Evolutionary conservation across 2,113 vertebrate species (phyloP), one percentile per base, ranked within the genome.

Genomic region (Trichechus manatus): DNA sequence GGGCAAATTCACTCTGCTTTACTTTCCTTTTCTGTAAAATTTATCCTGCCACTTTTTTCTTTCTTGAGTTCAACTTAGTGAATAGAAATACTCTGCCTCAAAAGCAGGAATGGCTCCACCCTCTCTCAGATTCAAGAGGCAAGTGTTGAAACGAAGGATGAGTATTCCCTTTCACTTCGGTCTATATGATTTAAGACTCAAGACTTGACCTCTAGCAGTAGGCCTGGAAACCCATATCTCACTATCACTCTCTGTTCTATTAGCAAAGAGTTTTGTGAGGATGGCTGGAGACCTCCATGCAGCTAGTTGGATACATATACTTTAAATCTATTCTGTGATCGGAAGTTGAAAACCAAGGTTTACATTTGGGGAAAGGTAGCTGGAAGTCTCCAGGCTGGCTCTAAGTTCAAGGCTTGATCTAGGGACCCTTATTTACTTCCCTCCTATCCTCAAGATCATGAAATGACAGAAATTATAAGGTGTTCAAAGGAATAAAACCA

Each of bases 371-470:
- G 31, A 27, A 86, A 95, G 64, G 50, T n/a, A 89, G 25, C 2
- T 68, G 2, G 9, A 85, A 72, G 36, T 78, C 22, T 53, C 42
- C 64, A 91, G n/a, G 29, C 23, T 82, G 36, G 33, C 47, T 50
- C n/a, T 50, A 97, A 44, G 50, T 70, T 88, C 66, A 95, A 31
- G 22, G 53, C 59, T 75, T 84, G 14, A 95, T 95, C 42, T 4
- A 92, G 29, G 9, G 20, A 78, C 9, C 9, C 33, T 94, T 29
- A n/a, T 53, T 81, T 85, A 89, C 42, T 64, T 91, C 59, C 56
- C 50, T 89, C 50, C 80, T 75, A 81, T 22, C 4, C 36, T 72
- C n/a, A 56, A 47, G n/a, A n/a, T 92, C 42, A 82, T 14, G 25
- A 93, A 90, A 83, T 87, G 56, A 74, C 36, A 96, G 33, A 84